Conservation (phyloP, 2,888 invertebrate species). For the Metellina segmentata region DNA sequence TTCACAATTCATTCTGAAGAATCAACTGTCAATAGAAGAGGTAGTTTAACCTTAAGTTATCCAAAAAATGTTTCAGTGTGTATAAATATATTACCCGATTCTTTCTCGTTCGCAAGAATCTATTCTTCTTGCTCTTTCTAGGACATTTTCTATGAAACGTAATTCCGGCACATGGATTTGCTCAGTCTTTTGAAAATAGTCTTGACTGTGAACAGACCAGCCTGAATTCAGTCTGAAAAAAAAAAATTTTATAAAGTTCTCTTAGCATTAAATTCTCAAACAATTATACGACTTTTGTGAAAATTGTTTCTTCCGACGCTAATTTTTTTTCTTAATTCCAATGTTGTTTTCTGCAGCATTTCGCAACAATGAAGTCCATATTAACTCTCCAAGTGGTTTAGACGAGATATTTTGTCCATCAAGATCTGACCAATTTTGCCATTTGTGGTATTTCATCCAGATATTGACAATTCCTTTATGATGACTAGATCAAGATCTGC, state of each 20-base stretch:
- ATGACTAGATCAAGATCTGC: too few species aligned
- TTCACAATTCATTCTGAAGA: not conserved
- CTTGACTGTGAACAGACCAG: conserved; percentile 88
- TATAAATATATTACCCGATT: conserved; percentile 84
- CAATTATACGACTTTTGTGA: not conserved
- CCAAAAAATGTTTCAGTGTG: not conserved
- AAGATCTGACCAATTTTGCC: too few species aligned
- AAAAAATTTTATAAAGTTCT: too few species aligned
- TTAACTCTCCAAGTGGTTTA: too few species aligned
- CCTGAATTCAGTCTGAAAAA: conserved; percentile 87
- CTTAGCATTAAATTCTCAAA: not conserved
- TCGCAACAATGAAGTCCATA: too few species aligned
- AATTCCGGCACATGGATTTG: conserved; percentile 82
- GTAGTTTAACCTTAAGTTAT: not conserved
- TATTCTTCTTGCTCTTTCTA: conserved; percentile 88
- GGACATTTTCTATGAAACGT: conserved; percentile 84
- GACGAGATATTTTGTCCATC: too few species aligned
- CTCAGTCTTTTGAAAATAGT: conserved; percentile 64
- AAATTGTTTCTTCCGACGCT: not conserved
- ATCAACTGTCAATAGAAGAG: not conserved
- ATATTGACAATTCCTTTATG: too few species aligned
- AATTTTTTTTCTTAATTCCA: too few species aligned
- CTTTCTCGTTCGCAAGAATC: conserved; percentile 88
- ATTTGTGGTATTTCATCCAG: too few species aligned
- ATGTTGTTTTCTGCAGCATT: too few species aligned